Evolutionary conservation across 2,888 invertebrate genomes (phyloP).

Genomic region (Athalia circularis): DNA sequence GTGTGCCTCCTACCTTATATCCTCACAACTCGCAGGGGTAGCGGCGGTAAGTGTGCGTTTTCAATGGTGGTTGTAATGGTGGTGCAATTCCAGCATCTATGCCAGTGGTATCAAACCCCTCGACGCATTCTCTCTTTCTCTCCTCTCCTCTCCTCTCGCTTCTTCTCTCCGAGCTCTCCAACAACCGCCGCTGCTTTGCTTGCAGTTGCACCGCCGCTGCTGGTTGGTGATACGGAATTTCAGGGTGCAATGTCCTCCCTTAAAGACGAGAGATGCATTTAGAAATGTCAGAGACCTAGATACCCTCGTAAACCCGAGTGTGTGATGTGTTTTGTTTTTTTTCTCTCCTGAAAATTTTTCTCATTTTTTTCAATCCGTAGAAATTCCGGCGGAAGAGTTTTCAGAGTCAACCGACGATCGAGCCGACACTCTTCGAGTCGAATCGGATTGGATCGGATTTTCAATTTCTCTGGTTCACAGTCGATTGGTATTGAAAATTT

Average conservation of each 20-base stretch:
- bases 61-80: neutral
- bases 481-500: too few relatives aligned
- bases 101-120: constrained; percentile 73
- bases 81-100: constrained; percentile 47
- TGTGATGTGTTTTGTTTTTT: neutral
- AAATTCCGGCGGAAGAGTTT: too few relatives aligned
- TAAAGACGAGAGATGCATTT: constrained; percentile 66
- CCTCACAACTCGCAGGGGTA: constrained; percentile 44
- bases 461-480: neutral
- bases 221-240: neutral
- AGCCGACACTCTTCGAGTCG: too few relatives aligned
- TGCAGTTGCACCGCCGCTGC: constrained; percentile 47
- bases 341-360: neutral
- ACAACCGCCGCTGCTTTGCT: neutral
- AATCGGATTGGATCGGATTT: neutral
- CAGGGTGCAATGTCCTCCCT: constrained; percentile 70
- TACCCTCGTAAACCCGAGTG: neutral
- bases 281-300: neutral
- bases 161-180: too few relatives aligned
- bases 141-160: too few relatives aligned
- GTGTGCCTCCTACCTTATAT: neutral
- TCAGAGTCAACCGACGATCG: too few relatives aligned
- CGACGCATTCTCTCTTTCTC: constrained; percentile 47
- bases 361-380: neutral
- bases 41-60: neutral